Evolutionary conservation across 2,888 invertebrate species (phyloP).

Genomic region (Heliconius cydno): DNA sequence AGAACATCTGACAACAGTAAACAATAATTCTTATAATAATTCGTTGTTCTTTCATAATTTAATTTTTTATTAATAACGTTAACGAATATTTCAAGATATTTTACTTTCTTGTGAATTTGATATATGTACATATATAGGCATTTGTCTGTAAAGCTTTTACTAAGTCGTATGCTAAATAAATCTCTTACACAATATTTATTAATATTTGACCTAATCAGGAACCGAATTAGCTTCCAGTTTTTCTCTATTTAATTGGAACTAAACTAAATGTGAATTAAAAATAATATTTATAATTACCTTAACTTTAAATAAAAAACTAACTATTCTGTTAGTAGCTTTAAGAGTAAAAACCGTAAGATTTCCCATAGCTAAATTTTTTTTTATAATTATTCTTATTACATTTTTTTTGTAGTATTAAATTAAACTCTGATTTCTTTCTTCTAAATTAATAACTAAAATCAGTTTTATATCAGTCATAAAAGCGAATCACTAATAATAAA

Average conservation of each 20-base stretch:
- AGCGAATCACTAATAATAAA: conserved; percentile 17
- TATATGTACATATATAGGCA: neutral
- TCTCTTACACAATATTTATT: neutral
- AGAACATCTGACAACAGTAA: neutral
- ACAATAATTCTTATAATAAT: neutral
- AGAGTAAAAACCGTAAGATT: no score
- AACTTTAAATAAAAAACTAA: no score
- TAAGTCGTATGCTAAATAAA: neutral
- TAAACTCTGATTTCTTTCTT: neutral
- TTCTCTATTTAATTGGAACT: neutral
- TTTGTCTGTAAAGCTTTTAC: neutral
- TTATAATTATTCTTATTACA: neutral
- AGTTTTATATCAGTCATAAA: conserved; percentile 5
- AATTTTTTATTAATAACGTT: neutral
- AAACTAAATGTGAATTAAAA: neutral
- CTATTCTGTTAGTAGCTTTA: neutral
- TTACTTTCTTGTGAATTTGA: neutral
- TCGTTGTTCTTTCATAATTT: neutral
- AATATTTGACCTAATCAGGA: neutral
- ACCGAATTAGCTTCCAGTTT: neutral
- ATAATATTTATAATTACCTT: no score
- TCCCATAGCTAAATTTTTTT: neutral
- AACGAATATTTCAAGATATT: neutral
- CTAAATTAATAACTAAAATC: neutral
- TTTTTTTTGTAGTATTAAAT: neutral